Percentiles rank a stretch among this genome's conserved stretches.
phyloP scores from a whole-genome alignment of 2,888 invertebrate species.

The Stomorhina lunata region DNA sequence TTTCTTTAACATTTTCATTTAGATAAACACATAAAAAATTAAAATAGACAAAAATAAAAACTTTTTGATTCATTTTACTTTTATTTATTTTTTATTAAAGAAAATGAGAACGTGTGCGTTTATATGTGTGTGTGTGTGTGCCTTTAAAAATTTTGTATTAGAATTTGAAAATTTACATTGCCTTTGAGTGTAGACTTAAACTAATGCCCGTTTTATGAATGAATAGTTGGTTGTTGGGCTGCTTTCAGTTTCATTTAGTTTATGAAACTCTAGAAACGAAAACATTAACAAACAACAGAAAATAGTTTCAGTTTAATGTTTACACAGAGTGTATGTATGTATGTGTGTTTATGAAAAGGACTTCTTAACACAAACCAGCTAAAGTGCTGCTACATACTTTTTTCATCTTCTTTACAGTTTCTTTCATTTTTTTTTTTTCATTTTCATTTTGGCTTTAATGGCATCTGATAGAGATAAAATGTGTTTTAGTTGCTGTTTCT shows the following conservation, averaged over 20 bases:
- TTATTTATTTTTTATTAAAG: not conserved
- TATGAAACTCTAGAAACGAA: conserved; percentile 26
- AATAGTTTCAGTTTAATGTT: conserved; percentile 46
- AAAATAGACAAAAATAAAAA: conserved; percentile 18
- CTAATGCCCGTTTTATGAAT: conserved; percentile 37
- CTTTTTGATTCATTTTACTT: conserved; percentile 37
- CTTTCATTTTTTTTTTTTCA: not conserved
- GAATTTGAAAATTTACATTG: conserved; percentile 50
- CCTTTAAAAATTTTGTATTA: conserved; percentile 28
- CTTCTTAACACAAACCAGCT: not conserved
- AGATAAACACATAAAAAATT: not conserved
- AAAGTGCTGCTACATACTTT: not conserved
- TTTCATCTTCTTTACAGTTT: not conserved
- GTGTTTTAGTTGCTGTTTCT: conserved; percentile 4
- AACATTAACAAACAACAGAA: conserved; percentile 53
- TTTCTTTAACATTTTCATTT: not conserved
- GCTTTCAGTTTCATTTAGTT: conserved; percentile 41
- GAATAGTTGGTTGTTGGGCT: conserved; percentile 4
- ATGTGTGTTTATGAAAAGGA: not conserved
- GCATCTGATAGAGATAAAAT: not conserved
- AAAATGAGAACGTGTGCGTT: not conserved
- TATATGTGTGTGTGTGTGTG: not conserved
- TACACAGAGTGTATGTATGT: not conserved
- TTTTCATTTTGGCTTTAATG: conserved; percentile 1
- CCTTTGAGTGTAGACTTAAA: conserved; percentile 43